Evolutionary conservation across 1,140 invertebrate genomes (phyloP), one percentile per base, ranked within the genome.

Genomic region (Bombus soroeensis): DNA sequence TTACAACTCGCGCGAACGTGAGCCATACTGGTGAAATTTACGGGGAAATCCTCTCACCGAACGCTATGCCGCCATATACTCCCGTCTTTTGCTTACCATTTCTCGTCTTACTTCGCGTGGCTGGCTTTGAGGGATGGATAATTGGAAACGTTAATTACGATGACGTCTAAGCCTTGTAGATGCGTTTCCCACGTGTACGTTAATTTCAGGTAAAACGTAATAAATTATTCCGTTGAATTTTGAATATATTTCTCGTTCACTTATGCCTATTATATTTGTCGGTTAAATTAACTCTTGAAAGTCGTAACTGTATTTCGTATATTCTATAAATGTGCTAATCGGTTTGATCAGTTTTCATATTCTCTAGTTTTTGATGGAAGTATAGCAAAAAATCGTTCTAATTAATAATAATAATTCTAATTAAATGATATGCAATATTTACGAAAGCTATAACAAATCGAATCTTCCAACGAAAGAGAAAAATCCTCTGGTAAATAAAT

Each of bases 1-100:
- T 83, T 83, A 83, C 32, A 76, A 53, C 81, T 76, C 41, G 57
- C 59, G 75, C 15, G 34, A 34, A 37, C 70, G 39, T 18, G 39
- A 64, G 41, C n/a, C 15, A 2, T 13, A 59, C 25, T 4, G 4
- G n/a, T n/a, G n/a, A 64, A 13, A 32, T 34, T 66, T 12, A 18
- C 10, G n/a, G n/a, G 47, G 18, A 53, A 53, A 53, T 18, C 18
- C 47, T 53, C 47, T 53, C 47, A 22, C 47, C 47, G 5, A 53
- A 53, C 47, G 47, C 47, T 53, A 22, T 53, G 0, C 47, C 6
- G 47, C 18, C 18, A 53, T 53, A 53, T 53, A 53, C 64, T 22
- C 6, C 2, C 13, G 47, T 68, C 32, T 25, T 68, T 34, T 25
- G 32, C 18, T 37, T 34, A 34, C 32, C 66, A 25, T 68, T 34